phyloP scores from a whole-genome alignment of 2,888 invertebrate species.

The Leptinotarsa juncta region DNA sequence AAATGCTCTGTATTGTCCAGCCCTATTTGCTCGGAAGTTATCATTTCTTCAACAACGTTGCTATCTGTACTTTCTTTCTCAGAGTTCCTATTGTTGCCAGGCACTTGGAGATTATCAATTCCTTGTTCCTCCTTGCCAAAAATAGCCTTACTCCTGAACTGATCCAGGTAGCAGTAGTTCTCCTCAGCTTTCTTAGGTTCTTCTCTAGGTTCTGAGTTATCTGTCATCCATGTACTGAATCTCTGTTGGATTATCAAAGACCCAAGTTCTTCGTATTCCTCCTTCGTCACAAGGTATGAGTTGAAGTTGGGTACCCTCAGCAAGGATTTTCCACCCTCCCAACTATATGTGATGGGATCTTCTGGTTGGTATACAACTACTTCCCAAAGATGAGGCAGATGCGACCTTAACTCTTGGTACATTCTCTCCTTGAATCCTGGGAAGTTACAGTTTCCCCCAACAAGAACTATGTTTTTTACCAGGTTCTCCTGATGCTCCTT shows the following conservation, averaged over 20 bases:
- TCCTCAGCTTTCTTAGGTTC: conserved; percentile 37
- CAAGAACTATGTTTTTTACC: conserved; percentile 84
- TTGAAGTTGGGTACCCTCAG: conserved; percentile 80
- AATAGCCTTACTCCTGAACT: conserved; percentile 46
- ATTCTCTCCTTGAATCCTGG: conserved; percentile 86
- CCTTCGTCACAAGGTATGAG: conserved; percentile 79
- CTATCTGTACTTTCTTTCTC: neutral
- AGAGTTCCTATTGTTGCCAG: conserved; percentile 3
- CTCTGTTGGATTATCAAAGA: conserved; percentile 73
- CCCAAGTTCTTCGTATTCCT: conserved; percentile 93
- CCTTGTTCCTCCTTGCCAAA: conserved; percentile 50
- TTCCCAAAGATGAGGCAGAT: conserved; percentile 82
- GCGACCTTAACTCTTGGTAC: conserved; percentile 80
- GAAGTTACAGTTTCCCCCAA: conserved; percentile 84
- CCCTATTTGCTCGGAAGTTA: neutral
- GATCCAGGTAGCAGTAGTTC: conserved; percentile 47
- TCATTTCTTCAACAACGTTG: neutral
- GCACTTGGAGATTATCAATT: conserved; percentile 6
- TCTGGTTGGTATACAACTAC: conserved; percentile 79
- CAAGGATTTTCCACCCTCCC: conserved; percentile 87
- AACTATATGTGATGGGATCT: conserved; percentile 84
- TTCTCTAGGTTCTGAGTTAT: conserved; percentile 41
- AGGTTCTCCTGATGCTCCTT: conserved; percentile 81
- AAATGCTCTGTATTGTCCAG: neutral
- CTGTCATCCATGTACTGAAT: conserved; percentile 66